These are phyloP conservation scores for Coboldia fuscipes DNA, from an alignment of 1,140 invertebrate genomes.

Conservation along the genomic window DNA sequence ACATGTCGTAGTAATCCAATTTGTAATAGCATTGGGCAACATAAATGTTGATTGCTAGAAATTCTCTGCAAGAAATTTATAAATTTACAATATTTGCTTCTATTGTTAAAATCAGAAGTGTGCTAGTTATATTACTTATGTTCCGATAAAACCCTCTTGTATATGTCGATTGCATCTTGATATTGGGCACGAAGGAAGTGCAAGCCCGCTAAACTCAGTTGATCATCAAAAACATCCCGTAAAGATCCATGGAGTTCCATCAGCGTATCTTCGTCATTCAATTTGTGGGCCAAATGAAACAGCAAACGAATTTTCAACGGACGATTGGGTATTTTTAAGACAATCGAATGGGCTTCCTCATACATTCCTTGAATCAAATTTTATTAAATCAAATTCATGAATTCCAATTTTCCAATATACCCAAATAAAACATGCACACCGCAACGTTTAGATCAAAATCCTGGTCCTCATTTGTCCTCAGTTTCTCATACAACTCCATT, in stretches of 20 bases:
- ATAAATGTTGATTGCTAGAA: conserved; percentile 89
- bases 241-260: conserved; percentile 65
- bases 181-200: conserved; percentile 91
- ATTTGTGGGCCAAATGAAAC: conserved; percentile 89
- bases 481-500: conserved; percentile 43
- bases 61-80: conserved; percentile 49
- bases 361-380: conserved; percentile 31
- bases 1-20: conserved; percentile 78
- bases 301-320: conserved; percentile 50
- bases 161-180: conserved; percentile 97
- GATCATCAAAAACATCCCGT: conserved; percentile 80
- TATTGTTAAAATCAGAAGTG: too few relatives aligned
- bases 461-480: conserved; percentile 23
- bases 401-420: conserved; percentile 26
- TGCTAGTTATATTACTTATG: conserved; percentile 56
- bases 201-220: conserved; percentile 86
- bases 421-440: conserved; percentile 90
- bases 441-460: conserved; percentile 53
- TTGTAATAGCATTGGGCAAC: conserved; percentile 97
- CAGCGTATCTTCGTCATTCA: conserved; percentile 66
- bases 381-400: too few relatives aligned
- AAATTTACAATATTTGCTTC: too few relatives aligned
- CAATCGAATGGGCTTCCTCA: conserved; percentile 37
- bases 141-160: conserved; percentile 82
- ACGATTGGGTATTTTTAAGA: conserved; percentile 33